Evolutionary conservation across 2,113 vertebrate species (phyloP).

Genomic region (Herpetotheres cachinnans): DNA sequence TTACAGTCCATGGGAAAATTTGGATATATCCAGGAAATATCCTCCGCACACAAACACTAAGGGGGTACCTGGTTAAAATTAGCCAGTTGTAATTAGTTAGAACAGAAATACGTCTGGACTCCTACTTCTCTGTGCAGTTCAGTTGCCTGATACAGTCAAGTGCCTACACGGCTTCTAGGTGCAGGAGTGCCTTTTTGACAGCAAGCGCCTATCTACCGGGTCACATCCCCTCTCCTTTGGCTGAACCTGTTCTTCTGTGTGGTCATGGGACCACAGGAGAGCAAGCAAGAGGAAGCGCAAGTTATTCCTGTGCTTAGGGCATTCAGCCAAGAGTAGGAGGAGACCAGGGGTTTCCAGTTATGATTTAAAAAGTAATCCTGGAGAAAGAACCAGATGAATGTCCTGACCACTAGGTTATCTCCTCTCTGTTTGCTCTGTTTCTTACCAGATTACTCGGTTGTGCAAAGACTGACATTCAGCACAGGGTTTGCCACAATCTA

Average conservation of each 20-base stretch:
- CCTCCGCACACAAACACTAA: not conserved
- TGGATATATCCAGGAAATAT: not conserved
- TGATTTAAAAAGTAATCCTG: not conserved
- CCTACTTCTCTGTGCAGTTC: not conserved
- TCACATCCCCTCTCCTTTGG: not conserved
- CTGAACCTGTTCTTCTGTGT: not conserved
- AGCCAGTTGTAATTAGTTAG: not conserved
- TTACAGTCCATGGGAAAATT: not conserved
- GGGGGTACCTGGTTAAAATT: not conserved
- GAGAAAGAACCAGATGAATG: not conserved
- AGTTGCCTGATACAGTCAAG: not conserved
- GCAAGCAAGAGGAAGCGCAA: not conserved
- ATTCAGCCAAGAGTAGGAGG: not conserved
- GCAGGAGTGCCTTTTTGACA: not conserved
- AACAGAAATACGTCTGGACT: not conserved
- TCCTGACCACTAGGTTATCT: not conserved
- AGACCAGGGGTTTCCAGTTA: not conserved
- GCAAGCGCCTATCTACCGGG: not conserved
- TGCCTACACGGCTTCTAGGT: not conserved
- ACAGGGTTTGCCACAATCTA: not conserved
- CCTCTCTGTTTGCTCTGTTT: not conserved
- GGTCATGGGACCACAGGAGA: not conserved
- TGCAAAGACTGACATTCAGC: not conserved
- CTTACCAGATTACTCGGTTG: not conserved
- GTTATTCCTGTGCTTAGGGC: not conserved